Conservation (phyloP, 1,140 invertebrate species). For the Camponotus floridanus region DNA sequence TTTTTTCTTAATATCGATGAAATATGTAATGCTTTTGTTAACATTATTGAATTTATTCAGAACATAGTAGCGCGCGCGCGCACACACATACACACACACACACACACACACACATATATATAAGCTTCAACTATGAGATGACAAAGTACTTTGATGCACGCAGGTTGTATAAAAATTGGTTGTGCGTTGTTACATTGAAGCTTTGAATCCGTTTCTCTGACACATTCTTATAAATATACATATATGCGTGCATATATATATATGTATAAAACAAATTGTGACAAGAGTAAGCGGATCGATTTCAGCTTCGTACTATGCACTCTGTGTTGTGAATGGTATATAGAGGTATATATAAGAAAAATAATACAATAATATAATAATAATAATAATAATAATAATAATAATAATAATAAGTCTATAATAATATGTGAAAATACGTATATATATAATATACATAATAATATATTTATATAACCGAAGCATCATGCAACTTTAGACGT, state of each 20-base stretch:
- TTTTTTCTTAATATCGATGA: slow-evolving; percentile 31
- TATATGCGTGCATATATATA: slow-evolving; percentile 66
- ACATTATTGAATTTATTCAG: slow-evolving; percentile 63
- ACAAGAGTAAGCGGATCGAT: slow-evolving; percentile 75
- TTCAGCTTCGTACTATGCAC: slow-evolving; percentile 86
- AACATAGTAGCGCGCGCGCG: too few species aligned
- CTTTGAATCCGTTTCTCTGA: slow-evolving; percentile 76
- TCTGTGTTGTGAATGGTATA: slow-evolving; percentile 86
- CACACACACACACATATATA: background rate
- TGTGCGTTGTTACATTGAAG: slow-evolving; percentile 84
- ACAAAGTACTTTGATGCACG: slow-evolving; percentile 79
- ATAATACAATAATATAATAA: slow-evolving; percentile 73
- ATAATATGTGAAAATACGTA: slow-evolving; percentile 80
- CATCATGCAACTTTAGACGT: slow-evolving; percentile 85
- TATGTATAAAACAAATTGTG: slow-evolving; percentile 58
- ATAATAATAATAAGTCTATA: slow-evolving; percentile 81
- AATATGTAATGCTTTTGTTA: slow-evolving; percentile 48
- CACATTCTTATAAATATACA: slow-evolving; percentile 51
- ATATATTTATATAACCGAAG: slow-evolving; percentile 84
- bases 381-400: slow-evolving; percentile 78
- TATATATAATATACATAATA: slow-evolving; percentile 74
- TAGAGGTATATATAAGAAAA: slow-evolving; percentile 69
- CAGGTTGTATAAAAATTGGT: slow-evolving; percentile 85
- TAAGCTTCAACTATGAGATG: slow-evolving; percentile 65
- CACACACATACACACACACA: background rate